phyloP scores from a whole-genome alignment of 2,888 invertebrate genomes.

The Chorisops tibialis region DNA sequence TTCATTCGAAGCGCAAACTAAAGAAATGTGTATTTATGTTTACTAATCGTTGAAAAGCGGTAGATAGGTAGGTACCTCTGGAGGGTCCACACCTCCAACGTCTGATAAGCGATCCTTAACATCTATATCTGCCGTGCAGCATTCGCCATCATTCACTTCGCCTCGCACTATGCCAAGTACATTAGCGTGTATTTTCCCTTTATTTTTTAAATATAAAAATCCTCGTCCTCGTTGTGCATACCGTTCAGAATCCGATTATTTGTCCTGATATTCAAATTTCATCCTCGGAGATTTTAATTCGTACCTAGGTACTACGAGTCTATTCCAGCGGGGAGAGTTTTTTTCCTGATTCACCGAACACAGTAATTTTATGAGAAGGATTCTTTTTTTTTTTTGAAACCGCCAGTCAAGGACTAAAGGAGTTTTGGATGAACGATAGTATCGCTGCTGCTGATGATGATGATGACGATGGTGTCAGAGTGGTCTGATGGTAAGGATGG shows the following conservation, averaged over 20 bases:
- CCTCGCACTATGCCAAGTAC: background rate
- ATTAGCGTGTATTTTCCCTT: conserved; percentile 1
- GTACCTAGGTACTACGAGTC: conserved; percentile 16
- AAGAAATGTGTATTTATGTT: conserved; percentile 15
- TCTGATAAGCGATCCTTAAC: conserved; percentile 15
- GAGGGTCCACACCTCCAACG: background rate
- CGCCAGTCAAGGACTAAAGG: conserved; percentile 4
- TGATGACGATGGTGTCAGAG: background rate
- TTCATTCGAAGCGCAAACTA: background rate
- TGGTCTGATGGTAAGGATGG: background rate
- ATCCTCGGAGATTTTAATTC: conserved; percentile 31
- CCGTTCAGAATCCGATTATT: conserved; percentile 27
- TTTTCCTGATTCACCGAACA: conserved; percentile 16
- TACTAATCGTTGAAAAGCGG: conserved; percentile 21
- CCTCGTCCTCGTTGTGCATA: conserved; percentile 6
- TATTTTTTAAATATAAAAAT: conserved; percentile 1
- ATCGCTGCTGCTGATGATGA: conserved; percentile 1
- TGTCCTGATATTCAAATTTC: conserved; percentile 32
- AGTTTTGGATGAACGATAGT: conserved; percentile 4
- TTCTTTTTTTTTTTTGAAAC: background rate
- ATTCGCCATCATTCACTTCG: background rate
- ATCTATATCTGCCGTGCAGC: conserved; percentile 8
- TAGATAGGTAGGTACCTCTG: conserved; percentile 7
- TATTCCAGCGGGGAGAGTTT: background rate
- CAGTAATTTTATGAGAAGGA: conserved; percentile 14